Base-by-base conservation (phyloP, 2,888 invertebrate genomes). In the Pediacus dermestoides region DNA sequence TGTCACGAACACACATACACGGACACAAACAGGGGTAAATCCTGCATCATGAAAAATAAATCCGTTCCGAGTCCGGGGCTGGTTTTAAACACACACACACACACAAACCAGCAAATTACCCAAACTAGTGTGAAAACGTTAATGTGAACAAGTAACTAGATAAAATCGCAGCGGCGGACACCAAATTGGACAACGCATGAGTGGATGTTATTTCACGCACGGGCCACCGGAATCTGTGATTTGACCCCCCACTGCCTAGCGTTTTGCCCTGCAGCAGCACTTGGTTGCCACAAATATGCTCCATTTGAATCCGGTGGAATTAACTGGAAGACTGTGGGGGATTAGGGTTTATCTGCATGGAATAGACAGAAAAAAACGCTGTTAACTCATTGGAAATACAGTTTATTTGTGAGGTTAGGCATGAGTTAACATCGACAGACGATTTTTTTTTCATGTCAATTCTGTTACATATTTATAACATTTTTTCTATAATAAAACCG, bases 121-220 rank as follows among this genome's bases (percentile, higher is more conserved):
- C 31, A 30, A 45, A 48, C 47, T 45, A 43, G 47, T 45, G 45
- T 42, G 37, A 42, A n/a, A n/a, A 42, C 36, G 42, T 48, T 46
- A 44, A 45, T 45, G 42, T 50, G 48, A 46, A 42, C 48, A 48
- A 48, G 48, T 45, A 48, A 50, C 44, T 44, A 49, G 50, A 52
- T 52, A 52, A 52, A 52, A 52, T 50, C 50, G 42, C 9, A 15
- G 32, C 39, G 38, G 41, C 37, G 39, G 39, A 44, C 41, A 30
- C 27, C 35, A 28, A n/a, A n/a, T 18, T 7, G 32, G 43, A 31
- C 39, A 38, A 46, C 46, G 50, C 47, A 50, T 48, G 52, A 49
- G 44, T 47, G 49, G 46, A 35, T 37, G 28, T 38, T 34, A 44
- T 48, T 50, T 48, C 46, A 50, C 50, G 50, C 50, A 48, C 48